Percentiles rank a stretch among this genome's conserved stretches.
phyloP scores from a whole-genome alignment of 2,797 vertebrate genomes.

The Pipistrellus kuhlii region DNA sequence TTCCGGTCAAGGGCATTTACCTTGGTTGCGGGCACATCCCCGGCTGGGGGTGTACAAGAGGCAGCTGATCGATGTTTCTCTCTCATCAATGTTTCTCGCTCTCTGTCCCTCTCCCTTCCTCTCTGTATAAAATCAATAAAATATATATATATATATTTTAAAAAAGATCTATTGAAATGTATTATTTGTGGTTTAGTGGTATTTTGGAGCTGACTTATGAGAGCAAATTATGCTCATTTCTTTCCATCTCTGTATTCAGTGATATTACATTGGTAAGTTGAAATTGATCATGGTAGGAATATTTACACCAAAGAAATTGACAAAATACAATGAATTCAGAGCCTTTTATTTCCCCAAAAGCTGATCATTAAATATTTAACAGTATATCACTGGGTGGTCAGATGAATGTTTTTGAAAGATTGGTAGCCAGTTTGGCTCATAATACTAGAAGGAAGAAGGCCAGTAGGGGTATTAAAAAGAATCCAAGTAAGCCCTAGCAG shows the following conservation, averaged over 20 bases:
- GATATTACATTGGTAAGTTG: neutral
- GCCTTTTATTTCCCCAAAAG: neutral
- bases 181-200: neutral
- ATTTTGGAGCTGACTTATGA: neutral
- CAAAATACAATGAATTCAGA: neutral
- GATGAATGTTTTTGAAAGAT: neutral
- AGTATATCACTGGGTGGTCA: neutral
- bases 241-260: neutral
- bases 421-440: neutral
- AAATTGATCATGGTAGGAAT: neutral
- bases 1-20: too few species aligned
- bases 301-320: neutral
- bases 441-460: neutral
- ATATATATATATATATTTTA: too few species aligned
- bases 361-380: neutral
- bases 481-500: too few species aligned
- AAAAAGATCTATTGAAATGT: neutral
- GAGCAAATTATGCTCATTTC: neutral
- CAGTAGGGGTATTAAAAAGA: neutral
- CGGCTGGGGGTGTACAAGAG: too few species aligned
- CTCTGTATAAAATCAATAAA: too few species aligned
- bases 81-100: too few species aligned
- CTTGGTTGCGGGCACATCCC: too few species aligned
- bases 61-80: too few species aligned
- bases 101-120: too few species aligned